Evolutionary conservation across 2,797 vertebrate genomes (phyloP), one percentile per base, ranked within the genome.

Genomic region (Limosa lapponica): DNA sequence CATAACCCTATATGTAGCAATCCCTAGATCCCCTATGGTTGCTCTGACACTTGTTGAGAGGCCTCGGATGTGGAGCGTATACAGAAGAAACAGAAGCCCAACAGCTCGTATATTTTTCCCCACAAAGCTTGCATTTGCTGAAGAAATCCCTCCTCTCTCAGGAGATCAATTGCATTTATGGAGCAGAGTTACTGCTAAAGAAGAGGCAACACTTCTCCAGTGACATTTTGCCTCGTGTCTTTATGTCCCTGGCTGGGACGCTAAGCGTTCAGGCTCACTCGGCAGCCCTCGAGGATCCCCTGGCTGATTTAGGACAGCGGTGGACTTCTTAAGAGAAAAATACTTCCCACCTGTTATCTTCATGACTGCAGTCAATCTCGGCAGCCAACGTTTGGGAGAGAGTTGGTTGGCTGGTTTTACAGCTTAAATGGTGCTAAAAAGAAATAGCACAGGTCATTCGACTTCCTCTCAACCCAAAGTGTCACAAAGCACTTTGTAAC

Each of bases 81-180:
- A 52, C 32, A 79, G 37, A 51, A 82, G 88, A 51, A 87, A 11
- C 25, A 28, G 25, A 30, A 89, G 52, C 71, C 82, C 37, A 80
- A 54, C 32, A 59, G 75, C 92, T 89, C 59, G 0, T 78, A 65
- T 92, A 71, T 94, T 97, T 92, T 69, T 27, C 79, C 90, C 64
- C 67, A 54, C 81, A 85, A 92, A 89, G 82, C 94, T 91, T 57
- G 78, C 34, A 18, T 89, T 92, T 93, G 91, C 58, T 39, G 87
- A 83, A 93, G 95, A 93, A 97, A 96, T 91, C 94, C 95, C 87
- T 91, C 75, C 92, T 93, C 91, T 95, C 96, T 94, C 92, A 92
- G 79, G 96, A 97, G 90, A 97, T 91, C 95, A 96, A 96, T 92
- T 90, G 89, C 89, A 30, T 96, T 96, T 97, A 96, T 92, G 84